Evolutionary conservation across 2,888 invertebrate genomes (phyloP).

Genomic region (Deilephila elpenor): DNA sequence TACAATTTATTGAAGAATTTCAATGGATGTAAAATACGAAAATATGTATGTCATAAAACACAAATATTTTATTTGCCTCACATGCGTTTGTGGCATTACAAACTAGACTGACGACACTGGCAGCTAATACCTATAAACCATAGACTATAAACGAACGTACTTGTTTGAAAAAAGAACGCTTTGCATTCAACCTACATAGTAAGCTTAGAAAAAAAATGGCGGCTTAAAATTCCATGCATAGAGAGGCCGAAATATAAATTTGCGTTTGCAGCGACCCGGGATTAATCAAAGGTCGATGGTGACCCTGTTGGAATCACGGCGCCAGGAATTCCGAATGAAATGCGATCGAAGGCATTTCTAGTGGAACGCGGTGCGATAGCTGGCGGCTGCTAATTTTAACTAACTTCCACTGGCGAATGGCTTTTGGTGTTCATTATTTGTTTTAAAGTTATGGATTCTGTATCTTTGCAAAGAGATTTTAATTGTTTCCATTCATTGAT

Average conservation of each 20-base stretch:
- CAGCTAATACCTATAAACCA: background rate
- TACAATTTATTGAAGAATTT: too few species aligned
- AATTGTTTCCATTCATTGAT: too few species aligned
- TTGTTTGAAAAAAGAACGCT: background rate
- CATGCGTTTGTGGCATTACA: background rate
- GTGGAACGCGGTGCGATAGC: background rate
- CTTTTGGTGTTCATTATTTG: background rate
- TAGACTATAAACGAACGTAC: too few species aligned
- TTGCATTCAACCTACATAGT: background rate
- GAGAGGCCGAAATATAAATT: background rate
- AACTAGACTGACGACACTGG: background rate
- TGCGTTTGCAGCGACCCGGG: background rate
- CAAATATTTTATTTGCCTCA: background rate
- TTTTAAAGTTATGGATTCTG: background rate
- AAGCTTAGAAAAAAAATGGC: background rate
- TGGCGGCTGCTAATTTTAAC: background rate
- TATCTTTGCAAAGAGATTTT: too few species aligned
- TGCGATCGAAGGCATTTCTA: conserved; percentile 29
- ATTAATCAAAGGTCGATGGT: conserved; percentile 39
- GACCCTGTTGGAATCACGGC: conserved; percentile 37
- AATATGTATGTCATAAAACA: background rate
- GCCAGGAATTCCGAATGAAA: conserved; percentile 41
- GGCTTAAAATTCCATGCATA: background rate
- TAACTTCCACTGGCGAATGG: background rate
- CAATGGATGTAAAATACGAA: too few species aligned